Conservation (phyloP, 2,113 vertebrate species). For the Engraulis encrasicolus region DNA sequence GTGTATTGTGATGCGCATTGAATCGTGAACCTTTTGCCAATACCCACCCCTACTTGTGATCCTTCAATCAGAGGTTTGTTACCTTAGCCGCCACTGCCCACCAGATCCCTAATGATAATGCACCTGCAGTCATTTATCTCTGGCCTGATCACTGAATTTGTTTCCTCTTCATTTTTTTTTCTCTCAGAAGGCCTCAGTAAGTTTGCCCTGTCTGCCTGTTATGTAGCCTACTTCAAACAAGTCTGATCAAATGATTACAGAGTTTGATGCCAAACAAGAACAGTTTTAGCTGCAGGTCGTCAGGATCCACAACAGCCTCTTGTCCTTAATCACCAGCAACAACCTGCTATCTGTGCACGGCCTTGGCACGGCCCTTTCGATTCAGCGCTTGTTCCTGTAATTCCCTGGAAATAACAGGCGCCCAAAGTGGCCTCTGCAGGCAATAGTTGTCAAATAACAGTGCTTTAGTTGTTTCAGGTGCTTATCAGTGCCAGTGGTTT, state of each 20-base stretch:
- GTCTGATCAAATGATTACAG: constrained; percentile 7
- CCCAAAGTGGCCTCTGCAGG: neutral
- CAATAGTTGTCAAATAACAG: neutral
- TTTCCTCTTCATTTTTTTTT: neutral
- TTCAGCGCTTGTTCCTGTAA: constrained; percentile 4
- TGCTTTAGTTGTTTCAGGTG: constrained; percentile 22
- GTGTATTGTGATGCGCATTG: no score
- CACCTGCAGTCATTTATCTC: neutral
- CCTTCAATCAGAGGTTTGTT: no score
- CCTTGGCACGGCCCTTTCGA: neutral
- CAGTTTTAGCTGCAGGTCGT: neutral
- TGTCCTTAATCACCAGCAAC: neutral
- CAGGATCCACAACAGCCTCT: neutral
- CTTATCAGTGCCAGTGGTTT: constrained; percentile 26
- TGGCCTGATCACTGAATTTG: neutral
- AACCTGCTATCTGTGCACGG: neutral
- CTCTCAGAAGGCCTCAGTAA: neutral
- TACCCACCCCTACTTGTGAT: no score
- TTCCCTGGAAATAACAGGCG: neutral
- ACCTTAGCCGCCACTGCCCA: no score
- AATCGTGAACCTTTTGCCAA: no score
- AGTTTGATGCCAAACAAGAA: constrained; percentile 18
- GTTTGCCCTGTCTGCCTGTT: neutral
- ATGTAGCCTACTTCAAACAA: neutral
- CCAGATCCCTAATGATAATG: no score